These are phyloP conservation scores for Dendrocincla tyrannina DNA, from an alignment of 2,797 vertebrate genomes.

Conservation along the genomic window DNA sequence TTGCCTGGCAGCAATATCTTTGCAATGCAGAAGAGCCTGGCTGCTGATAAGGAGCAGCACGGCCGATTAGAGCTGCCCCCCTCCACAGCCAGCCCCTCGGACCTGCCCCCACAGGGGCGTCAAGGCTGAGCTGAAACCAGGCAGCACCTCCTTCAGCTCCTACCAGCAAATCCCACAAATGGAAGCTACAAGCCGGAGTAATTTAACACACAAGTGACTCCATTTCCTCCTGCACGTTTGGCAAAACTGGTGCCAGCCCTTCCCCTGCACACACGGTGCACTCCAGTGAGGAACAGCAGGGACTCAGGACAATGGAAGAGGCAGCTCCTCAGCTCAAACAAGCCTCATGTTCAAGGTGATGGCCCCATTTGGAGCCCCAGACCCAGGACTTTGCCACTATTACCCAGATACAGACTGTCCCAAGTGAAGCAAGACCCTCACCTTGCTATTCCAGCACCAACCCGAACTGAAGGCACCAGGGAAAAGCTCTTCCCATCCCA, in stretches of 20 bases:
- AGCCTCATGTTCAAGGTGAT: rapidly evolving
- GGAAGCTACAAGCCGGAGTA: background rate
- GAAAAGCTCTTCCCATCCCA: background rate
- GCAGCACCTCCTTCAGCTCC: background rate
- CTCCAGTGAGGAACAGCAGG: background rate
- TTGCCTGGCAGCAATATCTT: slow-evolving; percentile 57
- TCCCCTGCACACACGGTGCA: no score
- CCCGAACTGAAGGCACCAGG: background rate
- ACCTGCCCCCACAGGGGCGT: background rate
- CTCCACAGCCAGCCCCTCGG: background rate
- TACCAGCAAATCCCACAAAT: slow-evolving; percentile 6
- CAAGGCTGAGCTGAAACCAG: background rate
- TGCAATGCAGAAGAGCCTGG: slow-evolving; percentile 35
- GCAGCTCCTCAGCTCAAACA: background rate
- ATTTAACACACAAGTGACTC: slow-evolving; percentile 9
- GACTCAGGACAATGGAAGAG: background rate
- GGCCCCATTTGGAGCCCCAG: background rate
- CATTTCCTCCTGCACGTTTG: background rate
- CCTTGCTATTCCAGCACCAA: background rate
- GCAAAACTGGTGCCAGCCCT: background rate
- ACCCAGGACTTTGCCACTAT: background rate
- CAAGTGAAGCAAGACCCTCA: rapidly evolving
- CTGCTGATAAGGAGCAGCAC: background rate
- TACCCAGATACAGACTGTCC: rapidly evolving
- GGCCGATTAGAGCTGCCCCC: background rate